Percentiles rank a stretch among this genome's conserved stretches.
phyloP scores from a whole-genome alignment of 92 coral and sea anemone species.

The Desmophyllum pertusum region DNA sequence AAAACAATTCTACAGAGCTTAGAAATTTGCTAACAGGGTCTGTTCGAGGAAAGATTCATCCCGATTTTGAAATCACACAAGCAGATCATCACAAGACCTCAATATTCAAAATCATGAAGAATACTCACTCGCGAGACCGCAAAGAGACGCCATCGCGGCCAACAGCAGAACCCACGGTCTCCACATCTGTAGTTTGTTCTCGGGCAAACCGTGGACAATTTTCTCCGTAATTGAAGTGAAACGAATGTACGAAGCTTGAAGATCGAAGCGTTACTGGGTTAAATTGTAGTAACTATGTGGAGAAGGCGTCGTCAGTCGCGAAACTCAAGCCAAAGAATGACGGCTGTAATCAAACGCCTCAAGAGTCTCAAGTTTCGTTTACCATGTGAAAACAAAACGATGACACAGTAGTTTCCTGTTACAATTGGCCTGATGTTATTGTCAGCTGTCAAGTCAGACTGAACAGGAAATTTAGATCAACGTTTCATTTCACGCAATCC shows the following conservation, averaged over 20 bases:
- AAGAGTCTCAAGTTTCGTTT: slow-evolving; percentile 3
- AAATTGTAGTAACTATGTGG: slow-evolving; percentile 15
- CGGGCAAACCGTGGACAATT: neutral
- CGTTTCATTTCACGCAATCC: neutral
- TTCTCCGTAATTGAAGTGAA: neutral
- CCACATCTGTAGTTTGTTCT: slow-evolving; percentile 6
- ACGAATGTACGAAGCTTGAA: neutral
- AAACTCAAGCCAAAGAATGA: neutral
- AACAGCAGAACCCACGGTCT: neutral
- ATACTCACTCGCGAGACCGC: slow-evolving; percentile 38
- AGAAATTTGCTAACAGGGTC: neutral
- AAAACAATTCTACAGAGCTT: neutral
- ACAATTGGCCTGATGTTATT: slow-evolving; percentile 12
- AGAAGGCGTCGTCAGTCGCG: neutral
- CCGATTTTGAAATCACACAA: neutral
- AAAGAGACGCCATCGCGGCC: slow-evolving; percentile 25
- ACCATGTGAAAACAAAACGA: slow-evolving; percentile 10
- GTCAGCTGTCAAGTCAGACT: slow-evolving; percentile 36
- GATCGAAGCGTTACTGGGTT: neutral
- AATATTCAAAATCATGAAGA: neutral
- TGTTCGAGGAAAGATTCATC: neutral
- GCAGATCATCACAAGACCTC: slow-evolving; percentile 14
- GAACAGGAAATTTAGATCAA: too few species aligned
- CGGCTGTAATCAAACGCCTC: slow-evolving; percentile 10
- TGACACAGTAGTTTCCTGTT: slow-evolving; percentile 28